phyloP scores from a whole-genome alignment of 2,797 vertebrate genomes.

The Serranus cabrilla region DNA sequence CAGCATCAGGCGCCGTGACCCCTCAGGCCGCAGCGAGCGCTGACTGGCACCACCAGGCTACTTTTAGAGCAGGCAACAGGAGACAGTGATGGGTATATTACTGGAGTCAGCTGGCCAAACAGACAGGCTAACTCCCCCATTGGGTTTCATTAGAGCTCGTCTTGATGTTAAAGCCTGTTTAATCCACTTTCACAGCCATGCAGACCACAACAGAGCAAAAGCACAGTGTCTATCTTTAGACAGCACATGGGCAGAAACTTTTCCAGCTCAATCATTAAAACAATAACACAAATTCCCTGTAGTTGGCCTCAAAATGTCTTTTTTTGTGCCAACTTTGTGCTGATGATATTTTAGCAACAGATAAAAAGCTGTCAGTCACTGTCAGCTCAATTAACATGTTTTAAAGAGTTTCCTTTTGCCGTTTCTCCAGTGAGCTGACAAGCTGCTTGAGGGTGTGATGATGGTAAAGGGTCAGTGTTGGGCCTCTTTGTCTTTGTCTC shows the following conservation, averaged over 20 bases:
- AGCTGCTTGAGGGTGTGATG: slow-evolving; percentile 60
- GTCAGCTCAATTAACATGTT: slow-evolving; percentile 37
- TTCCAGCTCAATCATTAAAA: slow-evolving; percentile 73
- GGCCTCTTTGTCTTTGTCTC: slow-evolving; percentile 62
- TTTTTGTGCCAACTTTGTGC: background rate
- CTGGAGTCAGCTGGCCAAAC: slow-evolving; percentile 84
- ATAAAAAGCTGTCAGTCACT: slow-evolving; percentile 60
- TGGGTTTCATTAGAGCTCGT: slow-evolving; percentile 83
- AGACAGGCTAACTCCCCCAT: slow-evolving; percentile 79
- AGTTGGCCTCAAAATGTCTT: slow-evolving; percentile 44
- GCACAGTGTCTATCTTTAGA: slow-evolving; percentile 80
- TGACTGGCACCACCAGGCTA: slow-evolving; percentile 64
- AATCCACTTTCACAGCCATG: slow-evolving; percentile 84
- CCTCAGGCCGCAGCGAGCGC: slow-evolving; percentile 15
- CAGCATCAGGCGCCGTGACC: slow-evolving; percentile 28
- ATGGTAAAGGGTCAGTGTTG: slow-evolving; percentile 64
- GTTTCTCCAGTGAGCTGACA: slow-evolving; percentile 41
- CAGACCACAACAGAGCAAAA: slow-evolving; percentile 68
- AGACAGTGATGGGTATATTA: slow-evolving; percentile 77
- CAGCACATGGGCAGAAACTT: slow-evolving; percentile 52
- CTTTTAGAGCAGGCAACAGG: slow-evolving; percentile 74
- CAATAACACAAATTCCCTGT: slow-evolving; percentile 44
- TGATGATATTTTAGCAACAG: slow-evolving; percentile 22
- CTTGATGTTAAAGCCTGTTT: slow-evolving; percentile 83
- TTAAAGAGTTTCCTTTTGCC: slow-evolving; percentile 43